Evolutionary conservation across 2,113 vertebrate species (phyloP).

Genomic region (Pampusana beccarii): DNA sequence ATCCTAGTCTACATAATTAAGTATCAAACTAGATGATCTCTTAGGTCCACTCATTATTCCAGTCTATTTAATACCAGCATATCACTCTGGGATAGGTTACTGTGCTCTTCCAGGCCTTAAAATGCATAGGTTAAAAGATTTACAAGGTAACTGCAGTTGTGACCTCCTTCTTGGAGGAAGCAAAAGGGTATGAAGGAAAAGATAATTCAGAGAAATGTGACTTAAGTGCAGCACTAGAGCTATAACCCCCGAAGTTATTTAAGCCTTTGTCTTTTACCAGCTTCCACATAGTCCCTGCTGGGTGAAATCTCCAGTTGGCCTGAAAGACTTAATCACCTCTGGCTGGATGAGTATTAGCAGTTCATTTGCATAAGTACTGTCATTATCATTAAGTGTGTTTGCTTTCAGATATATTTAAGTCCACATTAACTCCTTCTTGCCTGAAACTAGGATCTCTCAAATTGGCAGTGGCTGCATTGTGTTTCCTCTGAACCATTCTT

Average conservation of each 20-base stretch:
- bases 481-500: not conserved
- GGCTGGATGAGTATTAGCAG: slow-evolving; percentile 60
- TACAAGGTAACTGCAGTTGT: not conserved
- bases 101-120: not conserved
- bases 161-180: slow-evolving; percentile 8
- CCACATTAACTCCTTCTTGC: slow-evolving; percentile 57
- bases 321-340: slow-evolving; percentile 65
- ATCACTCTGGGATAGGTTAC: slow-evolving; percentile 25
- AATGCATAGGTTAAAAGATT: slow-evolving; percentile 25
- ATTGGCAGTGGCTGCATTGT: not conserved
- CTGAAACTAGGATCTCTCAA: not conserved
- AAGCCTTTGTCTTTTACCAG: not conserved
- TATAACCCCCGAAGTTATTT: slow-evolving; percentile 40
- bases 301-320: slow-evolving; percentile 57
- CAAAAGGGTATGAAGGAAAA: not conserved
- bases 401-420: slow-evolving; percentile 62
- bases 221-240: not conserved
- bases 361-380: slow-evolving; percentile 67
- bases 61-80: slow-evolving; percentile 54
- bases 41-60: slow-evolving; percentile 57
- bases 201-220: slow-evolving; percentile 10
- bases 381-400: slow-evolving; percentile 70
- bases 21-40: slow-evolving; percentile 57
- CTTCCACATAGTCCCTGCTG: slow-evolving; percentile 23
- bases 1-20: slow-evolving; percentile 64